Conservation (phyloP, 2,888 invertebrate genomes). For the Tetramorium bicarinatum region DNA sequence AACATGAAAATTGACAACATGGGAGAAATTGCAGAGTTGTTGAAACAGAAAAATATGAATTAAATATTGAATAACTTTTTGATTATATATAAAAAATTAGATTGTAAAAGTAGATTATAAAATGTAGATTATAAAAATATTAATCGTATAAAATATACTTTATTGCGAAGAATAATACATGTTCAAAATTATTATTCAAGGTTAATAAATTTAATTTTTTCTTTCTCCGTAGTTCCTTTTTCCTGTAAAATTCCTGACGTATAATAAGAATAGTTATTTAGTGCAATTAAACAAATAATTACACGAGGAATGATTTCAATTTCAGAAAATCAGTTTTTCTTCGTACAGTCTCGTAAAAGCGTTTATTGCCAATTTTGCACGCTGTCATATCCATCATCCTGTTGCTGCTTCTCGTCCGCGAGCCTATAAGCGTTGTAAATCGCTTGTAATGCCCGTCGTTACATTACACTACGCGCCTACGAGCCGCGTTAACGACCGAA, state of each 20-base stretch:
- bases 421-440: slow-evolving; percentile 37
- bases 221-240: background rate
- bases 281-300: background rate
- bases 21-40: background rate
- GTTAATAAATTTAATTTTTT: background rate
- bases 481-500: slow-evolving; percentile 45
- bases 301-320: slow-evolving; percentile 7
- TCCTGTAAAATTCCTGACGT: background rate
- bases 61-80: background rate
- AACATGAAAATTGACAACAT: background rate
- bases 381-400: slow-evolving; percentile 10
- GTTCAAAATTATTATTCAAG: background rate
- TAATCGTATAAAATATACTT: background rate
- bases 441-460: slow-evolving; percentile 40
- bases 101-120: background rate
- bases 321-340: slow-evolving; percentile 22
- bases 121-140: background rate
- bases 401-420: slow-evolving; percentile 24
- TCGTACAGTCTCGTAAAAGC: background rate
- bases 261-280: background rate
- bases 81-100: background rate
- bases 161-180: background rate
- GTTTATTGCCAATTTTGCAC: slow-evolving; percentile 42
- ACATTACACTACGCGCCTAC: slow-evolving; percentile 41
- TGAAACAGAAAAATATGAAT: background rate